phyloP scores from a whole-genome alignment of 2,888 invertebrate species.

The Pandemis cinnamomeana region DNA sequence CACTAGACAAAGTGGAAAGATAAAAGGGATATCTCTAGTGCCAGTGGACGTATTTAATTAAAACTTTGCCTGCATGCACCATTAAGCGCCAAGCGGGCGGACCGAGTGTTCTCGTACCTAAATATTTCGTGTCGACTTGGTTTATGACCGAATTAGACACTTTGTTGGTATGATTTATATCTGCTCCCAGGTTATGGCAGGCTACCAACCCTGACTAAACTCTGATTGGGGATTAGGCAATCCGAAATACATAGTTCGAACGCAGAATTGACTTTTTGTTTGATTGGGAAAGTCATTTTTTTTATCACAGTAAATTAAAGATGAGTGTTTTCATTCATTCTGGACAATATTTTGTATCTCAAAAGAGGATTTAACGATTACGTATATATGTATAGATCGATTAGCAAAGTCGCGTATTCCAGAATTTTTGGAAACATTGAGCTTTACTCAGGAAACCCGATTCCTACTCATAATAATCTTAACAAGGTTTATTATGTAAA shows the following conservation, averaged over 20 bases:
- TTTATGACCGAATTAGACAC: slow-evolving; percentile 9
- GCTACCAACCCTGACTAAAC: neutral
- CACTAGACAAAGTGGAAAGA: slow-evolving; percentile 58
- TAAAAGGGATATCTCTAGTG: slow-evolving; percentile 53
- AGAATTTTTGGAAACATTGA: too few relatives aligned
- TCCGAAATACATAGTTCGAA: neutral
- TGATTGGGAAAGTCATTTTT: too few relatives aligned
- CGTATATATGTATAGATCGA: too few relatives aligned
- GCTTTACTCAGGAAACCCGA: too few relatives aligned
- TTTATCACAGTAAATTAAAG: too few relatives aligned
- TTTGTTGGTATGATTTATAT: slow-evolving; percentile 5
- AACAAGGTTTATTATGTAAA: too few relatives aligned
- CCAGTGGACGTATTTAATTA: slow-evolving; percentile 71
- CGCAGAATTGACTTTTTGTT: neutral
- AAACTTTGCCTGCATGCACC: slow-evolving; percentile 65
- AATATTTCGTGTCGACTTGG: neutral
- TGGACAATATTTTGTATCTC: too few relatives aligned
- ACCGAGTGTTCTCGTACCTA: slow-evolving; percentile 40
- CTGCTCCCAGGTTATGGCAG: neutral
- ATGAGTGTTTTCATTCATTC: too few relatives aligned
- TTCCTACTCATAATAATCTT: too few relatives aligned
- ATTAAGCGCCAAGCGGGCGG: slow-evolving; percentile 45
- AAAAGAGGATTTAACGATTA: too few relatives aligned
- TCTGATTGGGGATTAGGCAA: neutral
- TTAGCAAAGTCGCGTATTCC: too few relatives aligned